phyloP scores from a whole-genome alignment of 2,888 invertebrate genomes.

The Pollenia angustigena region DNA sequence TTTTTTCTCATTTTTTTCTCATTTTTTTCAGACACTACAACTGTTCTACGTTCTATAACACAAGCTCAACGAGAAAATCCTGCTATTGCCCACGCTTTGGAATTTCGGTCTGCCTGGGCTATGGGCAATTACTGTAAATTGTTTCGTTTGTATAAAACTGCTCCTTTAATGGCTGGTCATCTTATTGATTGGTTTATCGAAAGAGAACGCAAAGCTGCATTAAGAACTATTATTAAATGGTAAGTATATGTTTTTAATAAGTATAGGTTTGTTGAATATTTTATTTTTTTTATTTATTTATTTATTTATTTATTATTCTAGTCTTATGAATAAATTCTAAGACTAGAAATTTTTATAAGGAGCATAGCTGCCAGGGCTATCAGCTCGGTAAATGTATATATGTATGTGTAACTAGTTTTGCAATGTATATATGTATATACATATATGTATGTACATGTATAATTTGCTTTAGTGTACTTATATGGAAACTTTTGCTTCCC shows the following conservation, averaged over 20 bases:
- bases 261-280: neutral
- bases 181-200: slow-evolving; percentile 99
- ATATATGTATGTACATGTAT: no score
- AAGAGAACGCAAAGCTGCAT: slow-evolving; percentile 95
- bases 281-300: no score
- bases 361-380: no score
- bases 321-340: no score
- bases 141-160: slow-evolving; percentile 94
- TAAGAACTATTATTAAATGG: slow-evolving; percentile 97
- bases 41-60: slow-evolving; percentile 92
- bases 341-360: no score
- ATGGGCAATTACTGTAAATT: slow-evolving; percentile 96
- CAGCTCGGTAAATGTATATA: no score
- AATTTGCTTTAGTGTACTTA: no score
- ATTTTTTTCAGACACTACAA: slow-evolving; percentile 91
- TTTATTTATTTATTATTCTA: no score
- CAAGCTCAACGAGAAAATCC: slow-evolving; percentile 91
- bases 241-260: slow-evolving; percentile 87
- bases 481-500: no score
- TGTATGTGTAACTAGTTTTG: no score
- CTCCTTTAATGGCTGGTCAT: slow-evolving; percentile 98
- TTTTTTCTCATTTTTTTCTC: slow-evolving; percentile 2
- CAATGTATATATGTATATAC: no score
- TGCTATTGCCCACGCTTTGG: slow-evolving; percentile 93
- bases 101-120: slow-evolving; percentile 96